Base-by-base conservation (phyloP, 2,888 invertebrate species). In the Geotrupes spiniger region DNA sequence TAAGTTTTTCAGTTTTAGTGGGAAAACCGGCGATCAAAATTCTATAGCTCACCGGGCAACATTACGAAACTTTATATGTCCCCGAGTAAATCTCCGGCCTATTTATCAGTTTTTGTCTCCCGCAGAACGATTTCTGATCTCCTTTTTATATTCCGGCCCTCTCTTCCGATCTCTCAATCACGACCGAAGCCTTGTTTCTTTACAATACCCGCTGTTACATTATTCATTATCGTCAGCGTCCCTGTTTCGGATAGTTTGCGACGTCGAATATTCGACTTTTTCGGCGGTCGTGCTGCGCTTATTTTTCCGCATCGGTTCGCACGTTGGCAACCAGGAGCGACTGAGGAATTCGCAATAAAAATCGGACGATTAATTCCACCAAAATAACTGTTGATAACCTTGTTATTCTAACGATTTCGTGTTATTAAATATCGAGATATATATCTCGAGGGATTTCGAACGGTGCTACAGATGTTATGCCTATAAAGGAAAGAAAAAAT, bases 91-190 rank as follows among this genome's bases (percentile, higher is more conserved):
- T 70, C 70, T 69, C 60, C 57, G 52, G 65, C 68, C 70, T 72
- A 72, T 72, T 72, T 72, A 71, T 72, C 71, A 72, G 71, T 71
- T 72, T 71, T 72, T 71, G 71, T 72, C 71, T 68, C 68, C 65
- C 61, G 61, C 64, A 71, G 70, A 73, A 71, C 73, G 73, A 73
- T 73, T 73, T 69, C 71, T 72, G 72, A 72, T 72, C 72, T 72
- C 73, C 71, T 71, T 73, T 74, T 73, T 72, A 71, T 73, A 73
- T 73, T 72, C 73, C 63, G 66, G 61, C 64, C 72, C 71, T 68
- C 66, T 66, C 71, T 63, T 66, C 64, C 71, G 70, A 72, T 72
- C 72, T 72, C 72, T 72, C 72, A 72, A 72, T 72, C 72, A 72
- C 69, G 68, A 64, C 63, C 59, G 64, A 65, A 68, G 70, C 68